phyloP scores from a whole-genome alignment of 1,140 invertebrate genomes.

The Latrodectus geometricus region DNA sequence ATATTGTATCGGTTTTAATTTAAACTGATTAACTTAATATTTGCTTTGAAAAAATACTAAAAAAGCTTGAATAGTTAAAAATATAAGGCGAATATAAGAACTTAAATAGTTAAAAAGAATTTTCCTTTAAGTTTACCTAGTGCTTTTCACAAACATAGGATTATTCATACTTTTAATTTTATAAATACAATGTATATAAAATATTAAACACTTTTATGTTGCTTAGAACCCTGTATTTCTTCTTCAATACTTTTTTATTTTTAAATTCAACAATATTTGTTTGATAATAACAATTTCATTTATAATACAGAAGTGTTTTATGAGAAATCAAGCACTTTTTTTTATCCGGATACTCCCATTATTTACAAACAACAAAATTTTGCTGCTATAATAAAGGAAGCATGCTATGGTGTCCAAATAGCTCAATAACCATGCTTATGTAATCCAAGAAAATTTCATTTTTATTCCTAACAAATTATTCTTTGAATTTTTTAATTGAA shows the following conservation, averaged over 20 bases:
- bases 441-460: too few relatives aligned
- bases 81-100: neutral
- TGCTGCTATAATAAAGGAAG: too few relatives aligned
- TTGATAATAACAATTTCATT: neutral
- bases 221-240: neutral
- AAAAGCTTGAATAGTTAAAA: neutral
- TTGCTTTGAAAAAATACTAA: neutral
- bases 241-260: neutral
- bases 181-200: too few relatives aligned
- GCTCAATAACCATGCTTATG: too few relatives aligned
- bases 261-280: neutral
- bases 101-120: neutral
- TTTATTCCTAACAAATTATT: too few relatives aligned
- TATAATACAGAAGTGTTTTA: neutral
- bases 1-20: neutral
- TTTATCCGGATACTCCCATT: neutral
- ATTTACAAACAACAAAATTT: too few relatives aligned
- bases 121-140: neutral
- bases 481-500: too few relatives aligned
- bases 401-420: too few relatives aligned
- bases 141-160: slow-evolving; percentile 32
- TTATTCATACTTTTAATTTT: slow-evolving; percentile 1
- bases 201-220: neutral
- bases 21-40: neutral
- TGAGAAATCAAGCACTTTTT: neutral